phyloP scores from a whole-genome alignment of 1,140 invertebrate species.

The Brachionus rotundiformis region DNA sequence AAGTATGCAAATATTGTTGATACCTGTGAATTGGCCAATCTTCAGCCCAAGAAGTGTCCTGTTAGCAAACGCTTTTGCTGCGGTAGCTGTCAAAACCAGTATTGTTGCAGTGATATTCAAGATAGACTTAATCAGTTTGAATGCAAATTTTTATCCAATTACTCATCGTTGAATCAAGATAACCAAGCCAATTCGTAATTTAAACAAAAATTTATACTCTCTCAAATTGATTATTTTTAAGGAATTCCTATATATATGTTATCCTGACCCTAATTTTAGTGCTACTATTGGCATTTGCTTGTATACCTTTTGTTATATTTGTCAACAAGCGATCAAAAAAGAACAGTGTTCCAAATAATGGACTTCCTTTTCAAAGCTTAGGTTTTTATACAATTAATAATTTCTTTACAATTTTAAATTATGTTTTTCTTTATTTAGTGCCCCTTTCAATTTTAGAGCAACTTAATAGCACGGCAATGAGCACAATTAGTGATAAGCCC shows the following conservation, averaged over 20 bases:
- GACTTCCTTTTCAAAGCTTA: conserved; percentile 32
- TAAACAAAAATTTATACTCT: not conserved
- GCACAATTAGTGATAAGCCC: not conserved
- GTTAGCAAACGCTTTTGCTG: not conserved
- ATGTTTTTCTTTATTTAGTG: not conserved
- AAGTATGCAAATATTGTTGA: not conserved
- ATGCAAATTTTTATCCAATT: conserved; percentile 6
- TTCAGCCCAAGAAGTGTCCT: not conserved
- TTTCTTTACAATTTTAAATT: not conserved
- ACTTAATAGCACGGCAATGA: not conserved
- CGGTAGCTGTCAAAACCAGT: not conserved
- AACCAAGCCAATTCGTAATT: conserved; percentile 33
- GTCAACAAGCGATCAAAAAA: conserved; percentile 41
- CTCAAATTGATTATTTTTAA: not conserved
- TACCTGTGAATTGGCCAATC: conserved; percentile 24
- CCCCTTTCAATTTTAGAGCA: conserved; percentile 26
- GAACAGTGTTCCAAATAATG: not conserved
- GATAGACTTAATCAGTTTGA: conserved; percentile 27
- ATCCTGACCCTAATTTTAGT: conserved; percentile 38
- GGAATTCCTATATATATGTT: conserved; percentile 40
- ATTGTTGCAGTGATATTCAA: not conserved
- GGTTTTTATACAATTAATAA: not conserved
- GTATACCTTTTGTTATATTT: conserved; percentile 42
- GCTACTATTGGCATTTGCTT: conserved; percentile 34
- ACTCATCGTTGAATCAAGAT: not conserved